These are phyloP conservation scores for Caenorhabditis sp. DNA, from an alignment of 2,888 invertebrate genomes.

Conservation along the genomic window DNA sequence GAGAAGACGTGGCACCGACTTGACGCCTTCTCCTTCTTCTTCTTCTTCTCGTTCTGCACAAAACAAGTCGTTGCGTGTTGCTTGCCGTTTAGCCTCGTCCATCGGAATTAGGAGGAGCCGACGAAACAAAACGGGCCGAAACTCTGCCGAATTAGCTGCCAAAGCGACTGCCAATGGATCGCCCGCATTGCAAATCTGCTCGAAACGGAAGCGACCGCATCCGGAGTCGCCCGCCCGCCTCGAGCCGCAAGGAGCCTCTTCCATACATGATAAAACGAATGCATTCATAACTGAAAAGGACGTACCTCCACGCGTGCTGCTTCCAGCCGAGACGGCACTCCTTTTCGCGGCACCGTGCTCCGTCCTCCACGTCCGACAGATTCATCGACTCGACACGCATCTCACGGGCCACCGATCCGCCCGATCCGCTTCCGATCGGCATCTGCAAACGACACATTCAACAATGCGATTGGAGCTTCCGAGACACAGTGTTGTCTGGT, in stretches of 20 bases:
- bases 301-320: conserved; percentile 58
- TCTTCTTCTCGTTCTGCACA: background rate
- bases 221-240: conserved; percentile 4
- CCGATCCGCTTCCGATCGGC: conserved; percentile 27
- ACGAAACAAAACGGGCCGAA: conserved; percentile 12
- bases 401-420: conserved; percentile 32
- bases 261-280: conserved; percentile 18
- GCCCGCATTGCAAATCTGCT: conserved; percentile 14
- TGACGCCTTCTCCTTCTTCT: background rate
- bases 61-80: conserved; percentile 30
- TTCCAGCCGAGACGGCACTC: conserved; percentile 56
- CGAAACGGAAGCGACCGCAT: conserved; percentile 40
- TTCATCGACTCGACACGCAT: conserved; percentile 46
- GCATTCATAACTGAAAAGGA: conserved; percentile 33
- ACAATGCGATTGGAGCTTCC: too few relatives aligned
- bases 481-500: too few relatives aligned
- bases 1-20: background rate
- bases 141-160: conserved; percentile 11
- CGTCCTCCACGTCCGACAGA: conserved; percentile 49
- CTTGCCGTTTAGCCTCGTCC: conserved; percentile 17
- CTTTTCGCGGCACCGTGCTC: conserved; percentile 43
- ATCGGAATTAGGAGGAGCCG: conserved; percentile 25
- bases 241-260: background rate
- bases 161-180: background rate
- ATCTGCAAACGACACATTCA: conserved; percentile 49